Conservation (phyloP, 2,797 vertebrate genomes). For the Trematomus bernacchii region DNA sequence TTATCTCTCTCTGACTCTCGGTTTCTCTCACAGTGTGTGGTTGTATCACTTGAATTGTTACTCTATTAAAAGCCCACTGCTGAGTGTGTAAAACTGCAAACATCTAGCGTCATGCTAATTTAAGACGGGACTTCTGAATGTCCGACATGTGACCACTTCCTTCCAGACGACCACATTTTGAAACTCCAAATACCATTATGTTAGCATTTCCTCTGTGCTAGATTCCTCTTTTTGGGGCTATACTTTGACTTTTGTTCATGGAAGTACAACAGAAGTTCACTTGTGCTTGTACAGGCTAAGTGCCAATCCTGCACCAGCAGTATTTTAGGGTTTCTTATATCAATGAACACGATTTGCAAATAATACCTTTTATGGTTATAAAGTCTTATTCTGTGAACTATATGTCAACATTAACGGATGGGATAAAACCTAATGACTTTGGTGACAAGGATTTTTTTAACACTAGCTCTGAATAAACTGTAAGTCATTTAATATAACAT, state of each 20-base stretch:
- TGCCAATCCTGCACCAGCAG: neutral
- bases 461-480: neutral
- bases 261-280: neutral
- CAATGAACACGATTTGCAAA: neutral
- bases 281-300: neutral
- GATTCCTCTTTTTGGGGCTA: slow-evolving; percentile 47
- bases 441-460: neutral
- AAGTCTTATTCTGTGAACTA: too few species aligned
- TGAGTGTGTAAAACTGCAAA: slow-evolving; percentile 1
- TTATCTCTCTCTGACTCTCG: slow-evolving; percentile 24
- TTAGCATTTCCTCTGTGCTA: slow-evolving; percentile 35
- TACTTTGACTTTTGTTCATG: slow-evolving; percentile 17
- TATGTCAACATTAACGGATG: too few species aligned
- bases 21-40: neutral
- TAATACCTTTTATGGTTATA: neutral
- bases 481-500: neutral
- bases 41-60: slow-evolving; percentile 3
- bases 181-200: slow-evolving; percentile 14
- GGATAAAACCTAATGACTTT: neutral
- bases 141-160: slow-evolving; percentile 49
- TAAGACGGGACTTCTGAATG: slow-evolving; percentile 5
- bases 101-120: slow-evolving; percentile 8
- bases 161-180: slow-evolving; percentile 55
- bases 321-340: neutral
- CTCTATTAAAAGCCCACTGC: neutral